Percentiles rank a stretch among this genome's conserved stretches.
Conservation (phyloP, 2,113 vertebrate genomes). For the Miniopterus natalensis region DNA sequence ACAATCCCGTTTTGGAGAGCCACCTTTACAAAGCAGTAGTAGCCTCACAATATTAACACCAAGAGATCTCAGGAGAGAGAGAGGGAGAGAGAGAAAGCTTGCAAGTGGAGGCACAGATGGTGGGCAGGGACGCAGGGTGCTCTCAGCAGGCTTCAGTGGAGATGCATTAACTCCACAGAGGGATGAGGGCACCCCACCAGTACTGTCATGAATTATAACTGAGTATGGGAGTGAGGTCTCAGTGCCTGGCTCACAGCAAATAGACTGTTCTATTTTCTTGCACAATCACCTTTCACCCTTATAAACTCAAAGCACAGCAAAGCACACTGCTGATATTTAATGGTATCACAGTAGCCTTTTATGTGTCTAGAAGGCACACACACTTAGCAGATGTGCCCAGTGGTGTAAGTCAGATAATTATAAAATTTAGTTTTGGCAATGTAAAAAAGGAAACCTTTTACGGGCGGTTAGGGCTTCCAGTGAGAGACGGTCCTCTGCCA, state of each 20-base stretch:
- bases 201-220: constrained; percentile 92
- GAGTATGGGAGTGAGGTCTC: constrained; percentile 87
- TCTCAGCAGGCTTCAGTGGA: constrained; percentile 91
- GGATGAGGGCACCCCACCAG: constrained; percentile 90
- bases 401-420: constrained; percentile 60
- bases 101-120: constrained; percentile 88
- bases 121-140: constrained; percentile 89
- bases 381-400: constrained; percentile 71
- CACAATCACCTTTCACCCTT: constrained; percentile 89
- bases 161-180: constrained; percentile 91
- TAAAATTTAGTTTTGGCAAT: constrained; percentile 78
- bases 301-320: constrained; percentile 85
- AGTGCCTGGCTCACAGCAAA: constrained; percentile 88
- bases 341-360: constrained; percentile 79
- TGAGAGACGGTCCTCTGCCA: background rate
- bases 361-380: constrained; percentile 73
- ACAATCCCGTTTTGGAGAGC: constrained; percentile 81
- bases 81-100: constrained; percentile 54
- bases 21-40: constrained; percentile 83
- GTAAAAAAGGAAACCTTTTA: constrained; percentile 70
- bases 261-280: constrained; percentile 88
- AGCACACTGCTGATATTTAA: constrained; percentile 86
- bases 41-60: constrained; percentile 82
- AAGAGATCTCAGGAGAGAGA: constrained; percentile 78
- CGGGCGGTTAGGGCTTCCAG: background rate